phyloP scores from a whole-genome alignment of 2,888 invertebrate genomes.

The Perizoma affinitatum region DNA sequence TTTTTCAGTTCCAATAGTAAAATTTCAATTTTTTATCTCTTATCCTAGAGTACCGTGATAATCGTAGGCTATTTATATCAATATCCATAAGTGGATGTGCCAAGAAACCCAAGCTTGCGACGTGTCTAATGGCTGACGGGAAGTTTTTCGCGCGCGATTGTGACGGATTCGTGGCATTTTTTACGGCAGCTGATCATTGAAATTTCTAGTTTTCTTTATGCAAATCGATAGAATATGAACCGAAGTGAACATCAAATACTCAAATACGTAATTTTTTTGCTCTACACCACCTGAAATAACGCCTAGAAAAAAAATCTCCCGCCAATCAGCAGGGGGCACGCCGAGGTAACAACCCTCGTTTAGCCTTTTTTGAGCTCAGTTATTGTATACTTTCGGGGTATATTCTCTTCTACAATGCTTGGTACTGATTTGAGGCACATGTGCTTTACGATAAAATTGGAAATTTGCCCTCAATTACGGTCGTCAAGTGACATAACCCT shows the following conservation, averaged over 20 bases:
- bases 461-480: conserved; percentile 66
- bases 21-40: conserved; percentile 50
- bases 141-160: conserved; percentile 83
- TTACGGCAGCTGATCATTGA: conserved; percentile 72
- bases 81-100: conserved; percentile 79
- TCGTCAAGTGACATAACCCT: conserved; percentile 83
- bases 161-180: conserved; percentile 83
- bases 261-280: conserved; percentile 44
- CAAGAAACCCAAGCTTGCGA: conserved; percentile 81
- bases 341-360: conserved; percentile 58
- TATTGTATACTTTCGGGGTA: conserved; percentile 41
- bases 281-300: conserved; percentile 52
- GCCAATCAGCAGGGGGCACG: conserved; percentile 83
- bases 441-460: conserved; percentile 50
- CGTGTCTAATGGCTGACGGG: conserved; percentile 84
- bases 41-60: conserved; percentile 54
- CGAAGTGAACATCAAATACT: conserved; percentile 52
- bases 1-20: conserved; percentile 44
- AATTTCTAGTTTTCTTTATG: conserved; percentile 53
- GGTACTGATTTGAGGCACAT: conserved; percentile 44
- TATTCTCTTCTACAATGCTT: conserved; percentile 40
- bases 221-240: conserved; percentile 52
- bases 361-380: conserved; percentile 48
- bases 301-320: conserved; percentile 71
- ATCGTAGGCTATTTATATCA: conserved; percentile 75